A percentile compares a stretch with the other conserved stretches of the same genome.
Conservation (phyloP, 2,888 invertebrate genomes). For the Acleris literana region DNA sequence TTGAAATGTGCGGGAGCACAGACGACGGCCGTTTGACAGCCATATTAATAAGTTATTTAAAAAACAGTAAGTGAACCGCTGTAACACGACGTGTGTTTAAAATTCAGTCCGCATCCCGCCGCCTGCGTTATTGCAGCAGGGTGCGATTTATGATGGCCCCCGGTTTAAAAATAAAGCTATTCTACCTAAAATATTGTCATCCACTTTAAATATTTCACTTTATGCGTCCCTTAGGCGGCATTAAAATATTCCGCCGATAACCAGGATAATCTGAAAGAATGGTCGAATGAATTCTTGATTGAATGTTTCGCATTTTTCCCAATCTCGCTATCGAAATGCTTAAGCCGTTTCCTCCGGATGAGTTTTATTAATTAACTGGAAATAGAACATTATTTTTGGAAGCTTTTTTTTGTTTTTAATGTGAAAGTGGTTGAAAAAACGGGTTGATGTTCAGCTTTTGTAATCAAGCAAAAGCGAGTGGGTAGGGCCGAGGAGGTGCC, state of each 20-base stretch:
- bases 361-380: conserved; percentile 14
- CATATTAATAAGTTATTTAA: conserved; percentile 31
- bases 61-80: conserved; percentile 50
- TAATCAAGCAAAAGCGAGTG: conserved; percentile 27
- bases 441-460: conserved; percentile 15
- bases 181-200: conserved; percentile 82
- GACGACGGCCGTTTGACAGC: conserved; percentile 20
- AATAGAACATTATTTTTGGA: conserved; percentile 12
- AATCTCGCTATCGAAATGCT: conserved; percentile 24
- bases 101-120: conserved; percentile 71
- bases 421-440: not conserved
- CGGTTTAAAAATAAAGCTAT: conserved; percentile 81
- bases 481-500: conserved; percentile 3
- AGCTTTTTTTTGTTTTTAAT: not conserved
- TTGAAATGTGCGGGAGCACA: conserved; percentile 7
- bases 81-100: conserved; percentile 66
- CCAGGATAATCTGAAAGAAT: conserved; percentile 60
- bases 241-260: conserved; percentile 58
- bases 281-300: conserved; percentile 62
- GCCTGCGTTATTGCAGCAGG: conserved; percentile 72
- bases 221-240: conserved; percentile 72
- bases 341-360: conserved; percentile 10
- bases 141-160: conserved; percentile 73
- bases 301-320: conserved; percentile 45
- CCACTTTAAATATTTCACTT: conserved; percentile 80